Evolutionary conservation across 2,797 vertebrate genomes (phyloP).

Genomic region (Pangasius sanitwongsei): DNA sequence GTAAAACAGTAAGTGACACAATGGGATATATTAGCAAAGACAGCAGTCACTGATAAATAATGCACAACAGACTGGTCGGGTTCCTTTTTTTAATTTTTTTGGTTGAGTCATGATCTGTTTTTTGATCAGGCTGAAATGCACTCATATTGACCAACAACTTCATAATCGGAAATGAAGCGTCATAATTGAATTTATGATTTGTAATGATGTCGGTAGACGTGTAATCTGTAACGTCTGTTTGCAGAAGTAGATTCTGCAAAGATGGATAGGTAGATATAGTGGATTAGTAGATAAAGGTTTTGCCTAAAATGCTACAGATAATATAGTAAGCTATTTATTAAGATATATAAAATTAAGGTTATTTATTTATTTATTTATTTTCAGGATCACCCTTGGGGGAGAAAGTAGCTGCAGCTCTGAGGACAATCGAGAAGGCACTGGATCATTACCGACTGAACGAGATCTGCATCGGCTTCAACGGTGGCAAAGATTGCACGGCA

Average conservation of each 20-base stretch:
- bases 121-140: background rate
- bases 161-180: background rate
- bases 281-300: too few relatives aligned
- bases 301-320: background rate
- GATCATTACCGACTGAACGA: slow-evolving; percentile 77
- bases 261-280: too few relatives aligned
- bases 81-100: background rate
- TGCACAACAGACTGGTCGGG: background rate
- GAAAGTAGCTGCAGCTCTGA: slow-evolving; percentile 84
- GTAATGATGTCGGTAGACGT: background rate
- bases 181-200: background rate
- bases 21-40: background rate
- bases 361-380: background rate
- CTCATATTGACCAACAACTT: background rate
- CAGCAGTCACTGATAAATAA: background rate
- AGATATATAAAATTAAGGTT: too few relatives aligned
- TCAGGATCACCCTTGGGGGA: slow-evolving; percentile 82
- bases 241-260: background rate
- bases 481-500: slow-evolving; percentile 95
- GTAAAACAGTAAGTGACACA: background rate
- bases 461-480: slow-evolving; percentile 93
- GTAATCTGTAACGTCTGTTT: background rate
- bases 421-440: slow-evolving; percentile 84
- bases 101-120: background rate
- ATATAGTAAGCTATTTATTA: background rate